A percentile compares a stretch with the other conserved stretches of the same genome.
phyloP scores from a whole-genome alignment of 2,113 vertebrate genomes.

The Odontesthes bonariensis region DNA sequence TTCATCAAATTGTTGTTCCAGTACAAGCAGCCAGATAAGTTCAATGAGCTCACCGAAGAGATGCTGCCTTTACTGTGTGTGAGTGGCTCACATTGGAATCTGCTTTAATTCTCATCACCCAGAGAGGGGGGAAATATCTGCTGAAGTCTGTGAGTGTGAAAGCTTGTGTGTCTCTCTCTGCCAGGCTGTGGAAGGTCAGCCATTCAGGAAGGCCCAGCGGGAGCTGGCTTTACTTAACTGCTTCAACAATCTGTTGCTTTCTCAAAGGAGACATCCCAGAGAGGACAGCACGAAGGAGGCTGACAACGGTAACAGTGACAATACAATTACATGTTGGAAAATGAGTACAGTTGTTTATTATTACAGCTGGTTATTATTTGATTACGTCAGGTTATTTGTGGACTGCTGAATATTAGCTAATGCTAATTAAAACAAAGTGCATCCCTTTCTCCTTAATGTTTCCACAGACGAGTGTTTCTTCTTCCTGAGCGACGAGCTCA shows the following conservation, averaged over 20 bases:
- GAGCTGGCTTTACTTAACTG: conserved; percentile 87
- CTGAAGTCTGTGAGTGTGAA: not conserved
- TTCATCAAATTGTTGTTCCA: conserved; percentile 91
- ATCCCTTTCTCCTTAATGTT: conserved; percentile 4
- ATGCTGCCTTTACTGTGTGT: conserved; percentile 87
- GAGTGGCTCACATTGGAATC: conserved; percentile 45
- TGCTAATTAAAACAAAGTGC: not conserved
- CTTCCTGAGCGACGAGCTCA: conserved; percentile 76
- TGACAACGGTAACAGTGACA: conserved; percentile 20
- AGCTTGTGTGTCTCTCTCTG: conserved; percentile 37
- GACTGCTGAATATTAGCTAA: too few species aligned
- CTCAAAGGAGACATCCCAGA: conserved; percentile 69
- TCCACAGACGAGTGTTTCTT: conserved; percentile 49
- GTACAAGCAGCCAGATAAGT: conserved; percentile 88
- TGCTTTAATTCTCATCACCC: not conserved
- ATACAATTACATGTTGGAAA: too few species aligned
- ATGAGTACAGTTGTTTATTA: too few species aligned
- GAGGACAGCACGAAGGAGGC: conserved; percentile 44
- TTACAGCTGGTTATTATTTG: too few species aligned
- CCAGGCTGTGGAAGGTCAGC: conserved; percentile 81
- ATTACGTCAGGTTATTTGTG: not conserved
- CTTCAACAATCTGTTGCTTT: conserved; percentile 80
- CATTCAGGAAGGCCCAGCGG: conserved; percentile 84
- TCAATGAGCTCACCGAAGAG: conserved; percentile 78
- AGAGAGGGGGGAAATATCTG: not conserved